Conservation (phyloP, 2,113 vertebrate species). For the Candoia aspera region DNA sequence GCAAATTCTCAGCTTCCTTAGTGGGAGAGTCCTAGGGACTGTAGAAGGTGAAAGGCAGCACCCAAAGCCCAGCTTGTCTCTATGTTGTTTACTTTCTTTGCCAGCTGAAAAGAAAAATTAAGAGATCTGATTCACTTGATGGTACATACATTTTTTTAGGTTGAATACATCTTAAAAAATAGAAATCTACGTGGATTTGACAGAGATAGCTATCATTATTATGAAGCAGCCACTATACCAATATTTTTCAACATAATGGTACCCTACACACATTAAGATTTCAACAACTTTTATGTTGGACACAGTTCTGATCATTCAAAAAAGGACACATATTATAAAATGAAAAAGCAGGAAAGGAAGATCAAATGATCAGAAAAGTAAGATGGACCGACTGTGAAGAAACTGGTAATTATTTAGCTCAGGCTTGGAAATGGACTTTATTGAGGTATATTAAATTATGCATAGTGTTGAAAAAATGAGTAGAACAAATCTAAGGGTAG, state of each 20-base stretch:
- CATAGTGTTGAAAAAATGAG: too few relatives aligned
- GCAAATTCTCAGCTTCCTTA: conserved; percentile 55
- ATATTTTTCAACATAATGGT: not conserved
- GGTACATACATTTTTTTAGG: not conserved
- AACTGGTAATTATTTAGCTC: too few relatives aligned
- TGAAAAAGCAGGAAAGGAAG: too few relatives aligned
- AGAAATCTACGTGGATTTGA: not conserved
- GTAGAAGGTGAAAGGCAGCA: conserved; percentile 91
- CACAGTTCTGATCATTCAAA: too few relatives aligned
- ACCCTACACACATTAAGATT: too few relatives aligned
- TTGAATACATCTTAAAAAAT: not conserved
- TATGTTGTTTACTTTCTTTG: conserved; percentile 96
- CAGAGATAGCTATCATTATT: not conserved
- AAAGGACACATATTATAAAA: too few relatives aligned
- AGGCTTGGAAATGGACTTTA: too few relatives aligned
- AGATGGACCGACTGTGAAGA: too few relatives aligned
- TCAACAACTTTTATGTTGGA: too few relatives aligned
- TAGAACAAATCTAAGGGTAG: too few relatives aligned
- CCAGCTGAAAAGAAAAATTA: conserved; percentile 77
- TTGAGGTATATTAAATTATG: too few relatives aligned
- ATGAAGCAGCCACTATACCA: not conserved
- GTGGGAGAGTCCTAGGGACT: conserved; percentile 80
- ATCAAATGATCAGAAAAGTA: too few relatives aligned
- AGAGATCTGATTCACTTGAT: not conserved
- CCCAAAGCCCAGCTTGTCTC: conserved; percentile 98